Evolutionary conservation across 2,113 vertebrate species (phyloP).

Genomic region (Percopsis transmontana): DNA sequence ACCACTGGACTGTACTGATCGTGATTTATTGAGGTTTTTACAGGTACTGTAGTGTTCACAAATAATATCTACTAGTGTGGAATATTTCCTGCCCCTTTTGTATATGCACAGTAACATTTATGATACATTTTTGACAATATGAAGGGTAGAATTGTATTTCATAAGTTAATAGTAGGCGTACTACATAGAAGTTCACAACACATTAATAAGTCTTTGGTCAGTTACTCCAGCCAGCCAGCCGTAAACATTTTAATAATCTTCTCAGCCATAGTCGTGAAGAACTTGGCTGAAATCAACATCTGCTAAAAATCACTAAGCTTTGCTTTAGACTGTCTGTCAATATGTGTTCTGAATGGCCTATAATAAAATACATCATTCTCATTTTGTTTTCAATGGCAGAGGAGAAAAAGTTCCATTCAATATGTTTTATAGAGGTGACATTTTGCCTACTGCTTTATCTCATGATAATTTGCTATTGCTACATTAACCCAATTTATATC

Average conservation of each 20-base stretch:
- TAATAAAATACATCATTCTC: not conserved
- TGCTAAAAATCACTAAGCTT: slow-evolving; percentile 30
- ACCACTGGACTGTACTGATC: no score
- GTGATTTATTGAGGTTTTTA: no score
- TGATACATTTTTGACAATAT: no score
- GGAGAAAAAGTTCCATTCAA: slow-evolving; percentile 1
- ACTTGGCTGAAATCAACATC: slow-evolving; percentile 25
- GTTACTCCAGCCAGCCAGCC: slow-evolving; percentile 12
- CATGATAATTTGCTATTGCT: not conserved
- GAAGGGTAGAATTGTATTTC: no score
- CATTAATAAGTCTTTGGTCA: no score
- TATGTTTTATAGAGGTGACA: not conserved
- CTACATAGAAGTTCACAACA: no score
- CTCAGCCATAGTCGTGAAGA: slow-evolving; percentile 35
- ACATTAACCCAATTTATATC: not conserved
- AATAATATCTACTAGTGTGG: no score
- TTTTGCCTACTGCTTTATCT: not conserved
- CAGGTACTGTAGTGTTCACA: no score
- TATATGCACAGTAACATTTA: no score
- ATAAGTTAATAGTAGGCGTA: no score
- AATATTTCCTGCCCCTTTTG: no score
- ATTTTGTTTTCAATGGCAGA: slow-evolving; percentile 4
- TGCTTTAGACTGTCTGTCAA: slow-evolving; percentile 16
- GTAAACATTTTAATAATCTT: slow-evolving; percentile 33
- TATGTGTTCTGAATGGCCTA: not conserved